phyloP scores from a whole-genome alignment of 1,140 invertebrate species.

The Drosophila carrolli region DNA sequence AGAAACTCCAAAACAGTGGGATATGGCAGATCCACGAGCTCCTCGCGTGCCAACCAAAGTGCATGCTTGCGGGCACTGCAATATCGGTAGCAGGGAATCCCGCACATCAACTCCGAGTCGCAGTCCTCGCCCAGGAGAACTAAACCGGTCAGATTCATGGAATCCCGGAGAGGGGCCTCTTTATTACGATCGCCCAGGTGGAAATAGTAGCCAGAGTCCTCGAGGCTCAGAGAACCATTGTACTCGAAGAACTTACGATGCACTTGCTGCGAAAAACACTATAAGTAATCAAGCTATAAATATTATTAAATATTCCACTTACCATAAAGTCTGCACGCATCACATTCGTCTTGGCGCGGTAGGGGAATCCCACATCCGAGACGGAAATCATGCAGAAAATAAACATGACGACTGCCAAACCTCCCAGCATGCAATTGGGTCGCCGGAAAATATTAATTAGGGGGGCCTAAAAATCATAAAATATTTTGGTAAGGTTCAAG shows the following conservation, averaged over 20 bases:
- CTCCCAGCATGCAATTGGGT: slow-evolving; percentile 83
- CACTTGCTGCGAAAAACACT: slow-evolving; percentile 85
- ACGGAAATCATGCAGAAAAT: slow-evolving; percentile 85
- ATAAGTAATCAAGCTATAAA: neutral
- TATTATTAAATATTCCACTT: slow-evolving; percentile 42
- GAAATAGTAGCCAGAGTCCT: slow-evolving; percentile 89
- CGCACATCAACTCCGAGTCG: slow-evolving; percentile 87
- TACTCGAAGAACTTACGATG: slow-evolving; percentile 87
- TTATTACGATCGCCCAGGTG: slow-evolving; percentile 89
- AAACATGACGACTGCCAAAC: slow-evolving; percentile 85
- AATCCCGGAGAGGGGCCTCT: slow-evolving; percentile 86
- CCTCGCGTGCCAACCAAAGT: slow-evolving; percentile 47
- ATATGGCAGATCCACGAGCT: slow-evolving; percentile 43
- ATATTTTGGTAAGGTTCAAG: no score
- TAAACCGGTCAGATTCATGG: slow-evolving; percentile 85
- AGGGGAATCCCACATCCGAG: slow-evolving; percentile 91
- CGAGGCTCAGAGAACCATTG: slow-evolving; percentile 85
- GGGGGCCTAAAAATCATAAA: slow-evolving; percentile 40
- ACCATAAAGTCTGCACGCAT: slow-evolving; percentile 89
- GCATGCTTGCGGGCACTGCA: slow-evolving; percentile 25
- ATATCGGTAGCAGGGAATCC: slow-evolving; percentile 88
- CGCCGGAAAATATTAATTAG: slow-evolving; percentile 67
- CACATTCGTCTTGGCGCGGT: slow-evolving; percentile 88
- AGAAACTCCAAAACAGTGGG: slow-evolving; percentile 37
- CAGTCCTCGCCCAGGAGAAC: slow-evolving; percentile 87